Evolutionary conservation across 1,140 invertebrate species (phyloP), one percentile per base, ranked within the genome.

Genomic region (Drosophila bocqueti): DNA sequence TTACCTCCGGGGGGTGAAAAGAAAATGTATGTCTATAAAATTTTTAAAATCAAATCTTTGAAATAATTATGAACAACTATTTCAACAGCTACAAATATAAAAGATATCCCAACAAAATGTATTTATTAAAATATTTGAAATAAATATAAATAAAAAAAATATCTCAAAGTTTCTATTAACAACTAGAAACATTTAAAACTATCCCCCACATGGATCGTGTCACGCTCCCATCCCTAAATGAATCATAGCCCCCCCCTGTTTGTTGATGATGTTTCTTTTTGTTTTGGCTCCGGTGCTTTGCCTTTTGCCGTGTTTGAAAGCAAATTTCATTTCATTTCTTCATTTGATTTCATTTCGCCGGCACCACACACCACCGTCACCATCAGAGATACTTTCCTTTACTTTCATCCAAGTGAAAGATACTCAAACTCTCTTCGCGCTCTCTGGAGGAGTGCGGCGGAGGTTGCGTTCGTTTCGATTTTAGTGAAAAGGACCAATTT

Each of bases 271-370:
- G 50, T 58, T 58, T 69, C 43, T 50, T 73, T 71, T 59, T 73
- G 65, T 71, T 85, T 81, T 74, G 67, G 47, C 68, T 57, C 67
- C 75, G 68, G 47, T 58, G 77, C 50, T 80, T 75, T 52, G 62
- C 61, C 46, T 54, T 57, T 69, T 18, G 64, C 34, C 26, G 36
- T 81, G 69, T 82, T 90, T 82, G 86, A 90, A 90, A 90, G 85
- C 85, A 80, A 85, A 90, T 90, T 90, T 90, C 85, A 89, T 89
- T 89, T 89, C 67, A 90, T 90, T 90, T 90, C 81, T 90, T 90
- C 86, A 90, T 91, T 89, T 91, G 85, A 90, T 89, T 89, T 89
- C 75, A 73, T 89, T 85, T 85, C 47, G 76, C 64, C 60, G 54
- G 43, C 52, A 72, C 24, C 54, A 57, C 54, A 57, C 54, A 40